phyloP scores from a whole-genome alignment of 2,113 vertebrate species.

The Psammodynastes pulverulentus region DNA sequence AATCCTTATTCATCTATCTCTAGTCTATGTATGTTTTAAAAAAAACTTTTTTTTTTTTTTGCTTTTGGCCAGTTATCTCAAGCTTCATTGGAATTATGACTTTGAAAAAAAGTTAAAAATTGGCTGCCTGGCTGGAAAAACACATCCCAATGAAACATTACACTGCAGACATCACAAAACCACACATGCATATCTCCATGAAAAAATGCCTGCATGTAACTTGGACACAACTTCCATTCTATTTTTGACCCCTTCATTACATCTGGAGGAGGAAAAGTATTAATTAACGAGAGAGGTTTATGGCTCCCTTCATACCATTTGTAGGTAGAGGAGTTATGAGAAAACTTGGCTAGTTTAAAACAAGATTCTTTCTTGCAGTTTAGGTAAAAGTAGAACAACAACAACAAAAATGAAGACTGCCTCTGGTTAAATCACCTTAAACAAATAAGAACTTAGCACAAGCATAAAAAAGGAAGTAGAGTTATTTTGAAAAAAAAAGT shows the following conservation, averaged over 20 bases:
- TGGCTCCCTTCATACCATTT: background rate
- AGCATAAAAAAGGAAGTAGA: background rate
- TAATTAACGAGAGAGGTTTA: background rate
- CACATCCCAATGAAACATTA: background rate
- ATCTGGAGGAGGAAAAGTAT: background rate
- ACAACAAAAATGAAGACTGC: background rate
- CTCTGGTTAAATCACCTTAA: background rate
- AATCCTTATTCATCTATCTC: background rate
- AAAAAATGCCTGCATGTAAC: background rate
- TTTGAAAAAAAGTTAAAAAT: background rate
- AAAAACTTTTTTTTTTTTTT: background rate
- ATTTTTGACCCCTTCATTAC: background rate
- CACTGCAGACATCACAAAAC: background rate
- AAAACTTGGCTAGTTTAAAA: background rate
- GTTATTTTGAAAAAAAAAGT: background rate
- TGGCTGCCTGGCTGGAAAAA: no score
- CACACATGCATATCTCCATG: background rate
- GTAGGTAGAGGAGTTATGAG: background rate
- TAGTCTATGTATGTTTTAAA: background rate
- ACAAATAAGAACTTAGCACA: background rate
- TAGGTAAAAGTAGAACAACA: background rate
- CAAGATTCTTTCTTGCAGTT: background rate
- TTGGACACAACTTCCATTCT: background rate
- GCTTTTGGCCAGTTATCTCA: background rate
- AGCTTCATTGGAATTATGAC: background rate